phyloP scores from a whole-genome alignment of 1,140 invertebrate species.

The Archivesica marissinica region DNA sequence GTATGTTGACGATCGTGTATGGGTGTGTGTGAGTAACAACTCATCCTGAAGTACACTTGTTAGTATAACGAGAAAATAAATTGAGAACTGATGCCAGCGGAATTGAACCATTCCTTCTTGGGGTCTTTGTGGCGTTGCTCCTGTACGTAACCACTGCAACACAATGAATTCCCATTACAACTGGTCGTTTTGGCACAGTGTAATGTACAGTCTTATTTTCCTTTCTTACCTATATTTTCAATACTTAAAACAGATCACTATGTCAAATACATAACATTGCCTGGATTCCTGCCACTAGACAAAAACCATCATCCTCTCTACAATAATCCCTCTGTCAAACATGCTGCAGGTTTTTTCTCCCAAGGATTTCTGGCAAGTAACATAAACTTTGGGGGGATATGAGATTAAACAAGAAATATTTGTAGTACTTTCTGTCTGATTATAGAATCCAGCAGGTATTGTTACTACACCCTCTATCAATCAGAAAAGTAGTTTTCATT shows the following conservation, averaged over 20 bases:
- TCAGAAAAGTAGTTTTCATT: background rate
- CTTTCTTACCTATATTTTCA: slow-evolving; percentile 3
- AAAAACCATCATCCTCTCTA: background rate
- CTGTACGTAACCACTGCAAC: no score
- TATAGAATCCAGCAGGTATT: background rate
- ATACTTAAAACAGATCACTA: slow-evolving; percentile 8
- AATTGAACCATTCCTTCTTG: no score
- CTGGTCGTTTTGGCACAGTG: no score
- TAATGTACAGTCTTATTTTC: no score
- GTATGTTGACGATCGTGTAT: no score
- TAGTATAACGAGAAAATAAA: no score
- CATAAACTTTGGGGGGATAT: slow-evolving; percentile 2
- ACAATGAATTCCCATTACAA: no score
- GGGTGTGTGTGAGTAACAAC: no score
- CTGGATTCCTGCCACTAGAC: slow-evolving; percentile 14
- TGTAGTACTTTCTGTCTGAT: slow-evolving; percentile 1
- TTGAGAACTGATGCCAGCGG: no score
- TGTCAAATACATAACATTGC: slow-evolving; percentile 15
- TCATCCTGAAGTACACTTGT: no score
- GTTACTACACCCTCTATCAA: slow-evolving; percentile 2
- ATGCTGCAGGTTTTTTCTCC: background rate
- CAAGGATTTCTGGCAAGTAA: background rate
- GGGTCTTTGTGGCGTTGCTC: no score
- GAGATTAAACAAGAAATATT: slow-evolving; percentile 36
- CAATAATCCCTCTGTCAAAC: slow-evolving; percentile 17